Evolutionary conservation across 1,140 invertebrate species (phyloP).

Genomic region (Lerema accius): DNA sequence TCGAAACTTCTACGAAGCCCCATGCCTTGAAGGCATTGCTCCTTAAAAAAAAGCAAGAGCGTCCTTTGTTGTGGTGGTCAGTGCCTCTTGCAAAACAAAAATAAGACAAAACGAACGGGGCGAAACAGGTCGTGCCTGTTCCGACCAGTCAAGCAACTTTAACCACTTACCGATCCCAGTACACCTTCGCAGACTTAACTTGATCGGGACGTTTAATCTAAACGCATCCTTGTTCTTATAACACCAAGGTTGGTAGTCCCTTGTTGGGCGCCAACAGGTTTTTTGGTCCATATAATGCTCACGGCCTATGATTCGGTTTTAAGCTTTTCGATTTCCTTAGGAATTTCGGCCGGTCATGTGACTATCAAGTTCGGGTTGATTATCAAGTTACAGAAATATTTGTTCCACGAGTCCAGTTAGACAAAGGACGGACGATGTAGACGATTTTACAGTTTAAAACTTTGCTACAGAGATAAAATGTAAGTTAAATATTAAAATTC

Average conservation of each 20-base stretch:
- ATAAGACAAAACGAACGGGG: slow-evolving; percentile 72
- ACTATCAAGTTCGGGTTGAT: slow-evolving; percentile 45
- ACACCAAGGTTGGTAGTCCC: slow-evolving; percentile 34
- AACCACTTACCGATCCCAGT: slow-evolving; percentile 51
- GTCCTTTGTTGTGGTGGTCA: slow-evolving; percentile 80
- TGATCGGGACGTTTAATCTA: neutral
- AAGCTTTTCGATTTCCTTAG: slow-evolving; percentile 78
- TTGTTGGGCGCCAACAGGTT: neutral
- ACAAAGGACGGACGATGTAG: too few relatives aligned
- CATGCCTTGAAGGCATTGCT: slow-evolving; percentile 53
- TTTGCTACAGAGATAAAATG: too few relatives aligned
- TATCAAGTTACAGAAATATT: slow-evolving; percentile 32
- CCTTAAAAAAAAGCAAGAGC: slow-evolving; percentile 61
- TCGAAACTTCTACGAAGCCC: slow-evolving; percentile 27
- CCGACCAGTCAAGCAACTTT: slow-evolving; percentile 65
- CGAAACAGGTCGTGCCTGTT: slow-evolving; percentile 61
- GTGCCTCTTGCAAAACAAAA: slow-evolving; percentile 77
- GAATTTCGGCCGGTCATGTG: slow-evolving; percentile 63
- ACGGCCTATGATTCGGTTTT: slow-evolving; percentile 63
- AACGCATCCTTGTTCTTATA: slow-evolving; percentile 32
- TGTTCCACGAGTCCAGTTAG: slow-evolving; percentile 1
- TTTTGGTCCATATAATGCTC: slow-evolving; percentile 36
- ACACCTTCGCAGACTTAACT: slow-evolving; percentile 30
- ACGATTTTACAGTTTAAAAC: too few relatives aligned
- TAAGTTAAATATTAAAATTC: too few relatives aligned